These are phyloP conservation scores for Piprites chloris DNA, from an alignment of 2,113 vertebrate genomes.

Conservation along the genomic window DNA sequence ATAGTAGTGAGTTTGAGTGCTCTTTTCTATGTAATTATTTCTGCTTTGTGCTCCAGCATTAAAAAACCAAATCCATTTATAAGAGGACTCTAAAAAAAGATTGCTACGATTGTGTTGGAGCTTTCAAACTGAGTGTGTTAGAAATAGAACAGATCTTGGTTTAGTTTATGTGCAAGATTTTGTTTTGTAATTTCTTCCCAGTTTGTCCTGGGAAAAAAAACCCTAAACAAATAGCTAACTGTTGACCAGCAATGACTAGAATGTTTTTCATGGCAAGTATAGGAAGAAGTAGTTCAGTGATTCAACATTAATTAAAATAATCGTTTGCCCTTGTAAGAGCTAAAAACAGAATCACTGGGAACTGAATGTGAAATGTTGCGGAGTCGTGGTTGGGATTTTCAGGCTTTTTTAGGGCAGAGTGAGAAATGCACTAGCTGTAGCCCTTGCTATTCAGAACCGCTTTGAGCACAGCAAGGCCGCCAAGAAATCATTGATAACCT, in stretches of 20 bases:
- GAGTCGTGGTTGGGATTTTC: neutral
- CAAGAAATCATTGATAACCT: neutral
- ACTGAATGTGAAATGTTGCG: neutral
- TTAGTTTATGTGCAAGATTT: neutral
- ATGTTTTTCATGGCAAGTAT: neutral
- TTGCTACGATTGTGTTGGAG: neutral
- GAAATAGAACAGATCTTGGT: neutral
- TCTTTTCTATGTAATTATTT: neutral
- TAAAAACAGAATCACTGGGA: neutral
- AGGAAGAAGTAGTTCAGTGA: neutral
- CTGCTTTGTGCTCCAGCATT: neutral
- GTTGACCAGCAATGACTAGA: neutral
- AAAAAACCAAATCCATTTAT: neutral
- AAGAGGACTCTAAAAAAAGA: neutral
- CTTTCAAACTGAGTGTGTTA: neutral
- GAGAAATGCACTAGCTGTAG: neutral
- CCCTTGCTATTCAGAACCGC: neutral
- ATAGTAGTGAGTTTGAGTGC: neutral
- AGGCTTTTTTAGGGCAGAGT: neutral
- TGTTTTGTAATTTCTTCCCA: neutral
- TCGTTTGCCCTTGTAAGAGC: neutral
- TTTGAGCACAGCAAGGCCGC: neutral
- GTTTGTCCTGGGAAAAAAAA: neutral
- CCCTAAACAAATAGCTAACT: neutral
- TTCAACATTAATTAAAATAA: conserved; percentile 18